A percentile compares a stretch with the other conserved stretches of the same genome.
Conservation (phyloP, 2,113 vertebrate species). For the Nanger granti region DNA sequence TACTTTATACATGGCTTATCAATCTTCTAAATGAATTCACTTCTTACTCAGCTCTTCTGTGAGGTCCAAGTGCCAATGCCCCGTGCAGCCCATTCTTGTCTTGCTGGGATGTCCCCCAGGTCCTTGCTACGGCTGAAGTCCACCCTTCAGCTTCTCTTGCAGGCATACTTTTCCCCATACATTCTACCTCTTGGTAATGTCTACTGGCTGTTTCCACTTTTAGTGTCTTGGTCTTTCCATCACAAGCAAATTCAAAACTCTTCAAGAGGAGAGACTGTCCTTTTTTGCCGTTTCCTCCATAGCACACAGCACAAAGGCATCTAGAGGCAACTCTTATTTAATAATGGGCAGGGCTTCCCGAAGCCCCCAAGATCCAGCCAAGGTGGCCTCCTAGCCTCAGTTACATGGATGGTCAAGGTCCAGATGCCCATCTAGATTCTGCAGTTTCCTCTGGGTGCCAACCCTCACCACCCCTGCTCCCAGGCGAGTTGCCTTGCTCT, state of each 20-base stretch:
- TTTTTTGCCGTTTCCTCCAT: neutral
- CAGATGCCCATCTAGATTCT: neutral
- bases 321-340: neutral
- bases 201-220: neutral
- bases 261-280: neutral
- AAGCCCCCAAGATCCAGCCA: slow-evolving; percentile 53
- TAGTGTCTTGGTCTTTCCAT: neutral
- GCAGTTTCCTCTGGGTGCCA: neutral
- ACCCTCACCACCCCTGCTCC: neutral
- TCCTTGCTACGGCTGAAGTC: neutral
- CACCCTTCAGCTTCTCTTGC: neutral
- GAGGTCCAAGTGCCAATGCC: neutral
- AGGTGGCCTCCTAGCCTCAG: neutral
- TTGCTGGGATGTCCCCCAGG: neutral
- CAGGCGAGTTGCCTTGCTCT: neutral
- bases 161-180: neutral
- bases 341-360: slow-evolving; percentile 63
- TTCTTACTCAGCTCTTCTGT: neutral
- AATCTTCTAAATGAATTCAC: neutral
- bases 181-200: neutral
- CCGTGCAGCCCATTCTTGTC: neutral
- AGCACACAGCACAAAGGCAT: neutral
- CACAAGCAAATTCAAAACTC: neutral
- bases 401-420: slow-evolving; percentile 25
- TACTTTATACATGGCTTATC: neutral